Conservation (phyloP, 2,888 invertebrate genomes). For the Desoria tigrina region DNA sequence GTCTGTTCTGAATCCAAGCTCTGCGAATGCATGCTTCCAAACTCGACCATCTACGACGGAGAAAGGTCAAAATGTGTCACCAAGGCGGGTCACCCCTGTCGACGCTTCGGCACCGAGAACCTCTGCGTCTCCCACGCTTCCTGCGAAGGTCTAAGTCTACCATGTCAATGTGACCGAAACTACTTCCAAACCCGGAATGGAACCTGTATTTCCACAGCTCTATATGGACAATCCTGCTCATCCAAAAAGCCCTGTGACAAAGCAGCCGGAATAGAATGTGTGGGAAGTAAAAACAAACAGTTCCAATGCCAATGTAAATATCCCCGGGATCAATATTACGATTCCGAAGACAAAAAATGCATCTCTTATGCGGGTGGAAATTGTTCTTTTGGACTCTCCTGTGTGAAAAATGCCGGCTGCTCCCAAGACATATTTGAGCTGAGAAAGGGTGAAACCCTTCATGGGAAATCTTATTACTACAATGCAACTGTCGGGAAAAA, state of each 20-base stretch:
- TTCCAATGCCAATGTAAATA: conserved; percentile 37
- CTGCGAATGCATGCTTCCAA: conserved; percentile 40
- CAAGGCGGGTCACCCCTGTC: conserved; percentile 22
- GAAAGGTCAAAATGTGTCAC: conserved; percentile 26
- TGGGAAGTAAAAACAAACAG: conserved; percentile 5
- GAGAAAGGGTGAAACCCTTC: conserved; percentile 36
- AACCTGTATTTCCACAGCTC: conserved; percentile 39
- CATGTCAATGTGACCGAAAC: conserved; percentile 32
- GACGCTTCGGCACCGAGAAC: conserved; percentile 26
- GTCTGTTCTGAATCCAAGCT: conserved; percentile 32
- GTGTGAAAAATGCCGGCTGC: conserved; percentile 38
- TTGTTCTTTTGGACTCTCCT: conserved; percentile 35
- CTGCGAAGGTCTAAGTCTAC: conserved; percentile 25
- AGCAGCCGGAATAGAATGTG: conserved; percentile 12
- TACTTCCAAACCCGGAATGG: conserved; percentile 40
- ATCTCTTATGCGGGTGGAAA: conserved; percentile 39
- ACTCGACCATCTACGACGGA: conserved; percentile 32
- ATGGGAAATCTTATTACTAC: conserved; percentile 39
- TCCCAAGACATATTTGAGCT: conserved; percentile 41
- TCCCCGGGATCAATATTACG: conserved; percentile 34
- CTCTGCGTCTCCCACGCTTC: conserved; percentile 27
- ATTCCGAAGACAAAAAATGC: conserved; percentile 26
- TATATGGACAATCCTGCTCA: conserved; percentile 20
- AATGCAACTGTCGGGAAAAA: conserved; percentile 38
- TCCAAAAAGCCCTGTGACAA: conserved; percentile 35